Evolutionary conservation across 2,797 vertebrate genomes (phyloP), one percentile per base, ranked within the genome.

Genomic region (Apodemus agrarius): DNA sequence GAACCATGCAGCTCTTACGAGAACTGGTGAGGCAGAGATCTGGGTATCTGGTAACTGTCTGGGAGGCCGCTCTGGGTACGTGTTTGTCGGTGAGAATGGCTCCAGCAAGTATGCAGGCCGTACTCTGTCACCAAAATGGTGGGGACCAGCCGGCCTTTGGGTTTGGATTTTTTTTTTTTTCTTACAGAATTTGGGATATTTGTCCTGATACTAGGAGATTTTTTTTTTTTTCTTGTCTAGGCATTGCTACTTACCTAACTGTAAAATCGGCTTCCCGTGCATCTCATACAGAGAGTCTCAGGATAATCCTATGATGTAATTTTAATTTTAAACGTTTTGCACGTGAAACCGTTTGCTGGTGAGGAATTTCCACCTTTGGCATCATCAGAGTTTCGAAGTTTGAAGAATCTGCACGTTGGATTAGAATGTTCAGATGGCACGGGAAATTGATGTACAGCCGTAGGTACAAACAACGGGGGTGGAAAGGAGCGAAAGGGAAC

Each of bases 1-100:
- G 65, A 12, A 40, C 8, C 10, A 1, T 1, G 67, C 2, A 3
- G 59, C 11, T 3, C 46, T 83, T 13, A 16, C 4, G 13, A 0
- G 19, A 59, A n/a, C 8, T 31, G 12, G 11, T 10, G 12, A 37
- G 74, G 24, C 69, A 63, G 81, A 91, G 85, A 52, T 22, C 13
- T 34, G 21, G 34, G 1, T 6, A 22, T 84, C 54, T n/a, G 1
- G 21, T 59, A 78, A 5, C 13, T 87, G 21, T 43, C 74, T 40
- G 21, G 21, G 43, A 52, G 52, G 54, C 7, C 72, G 40, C 26
- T 6, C 82, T 61, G 10, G 14, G 6, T 14, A 57, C 3, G 69
- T 21, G 29, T 54, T 80, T 49, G n/a, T 11, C 34, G 43, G 17
- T 24, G 49, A 21, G 7, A 46, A 52, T 43, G 40, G 14, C 54